A percentile compares a stretch with the other conserved stretches of the same genome.
These are phyloP conservation scores for Gnatocerus cornutus DNA, from an alignment of 2,888 invertebrate species.

Conservation along the genomic window DNA sequence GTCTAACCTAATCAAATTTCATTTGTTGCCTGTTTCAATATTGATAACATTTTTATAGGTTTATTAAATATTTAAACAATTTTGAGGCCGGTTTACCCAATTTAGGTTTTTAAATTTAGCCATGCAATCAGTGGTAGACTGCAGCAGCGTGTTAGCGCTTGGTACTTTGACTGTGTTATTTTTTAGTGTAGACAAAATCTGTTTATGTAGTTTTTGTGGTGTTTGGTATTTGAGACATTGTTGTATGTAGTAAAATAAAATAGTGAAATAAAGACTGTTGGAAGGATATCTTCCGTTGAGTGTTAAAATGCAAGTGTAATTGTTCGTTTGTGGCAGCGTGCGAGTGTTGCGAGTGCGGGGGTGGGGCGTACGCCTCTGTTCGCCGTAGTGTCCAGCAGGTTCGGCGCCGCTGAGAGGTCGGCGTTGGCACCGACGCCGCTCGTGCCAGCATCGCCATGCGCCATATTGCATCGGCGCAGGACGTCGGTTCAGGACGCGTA, in stretches of 20 bases:
- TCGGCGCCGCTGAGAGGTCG: conserved; percentile 26
- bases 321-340: too few relatives aligned
- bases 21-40: neutral
- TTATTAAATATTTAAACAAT: conserved; percentile 13
- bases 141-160: neutral
- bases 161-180: too few relatives aligned
- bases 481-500: conserved; percentile 51
- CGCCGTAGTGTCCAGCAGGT: conserved; percentile 1
- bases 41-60: neutral
- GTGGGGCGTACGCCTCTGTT: too few relatives aligned
- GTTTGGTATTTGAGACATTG: too few relatives aligned
- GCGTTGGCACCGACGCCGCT: conserved; percentile 37
- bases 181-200: too few relatives aligned
- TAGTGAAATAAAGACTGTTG: too few relatives aligned
- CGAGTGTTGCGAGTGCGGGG: too few relatives aligned
- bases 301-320: too few relatives aligned
- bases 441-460: conserved; percentile 54
- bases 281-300: too few relatives aligned
- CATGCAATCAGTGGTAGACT: neutral
- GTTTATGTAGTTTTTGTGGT: too few relatives aligned
- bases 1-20: conserved; percentile 4
- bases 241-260: too few relatives aligned
- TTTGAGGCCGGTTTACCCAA: neutral
- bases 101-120: neutral
- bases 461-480: conserved; percentile 54